A percentile compares a stretch with the other conserved stretches of the same genome.
Evolutionary conservation across 2,888 invertebrate genomes (phyloP).

Genomic region (Arrhopalites spinosus): DNA sequence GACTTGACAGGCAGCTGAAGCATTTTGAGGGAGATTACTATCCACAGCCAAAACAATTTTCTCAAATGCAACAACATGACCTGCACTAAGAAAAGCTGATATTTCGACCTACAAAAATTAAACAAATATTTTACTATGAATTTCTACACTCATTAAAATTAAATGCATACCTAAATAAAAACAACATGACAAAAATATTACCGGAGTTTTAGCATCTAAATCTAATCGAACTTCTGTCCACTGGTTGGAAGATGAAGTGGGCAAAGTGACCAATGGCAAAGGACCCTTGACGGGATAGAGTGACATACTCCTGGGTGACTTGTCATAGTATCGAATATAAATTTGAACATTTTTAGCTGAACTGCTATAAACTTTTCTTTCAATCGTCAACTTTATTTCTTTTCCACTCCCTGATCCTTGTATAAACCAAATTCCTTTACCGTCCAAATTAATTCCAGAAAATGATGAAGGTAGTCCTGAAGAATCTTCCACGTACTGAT

Average conservation of each 20-base stretch:
- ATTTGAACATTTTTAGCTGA: slow-evolving; percentile 26
- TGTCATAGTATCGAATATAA: slow-evolving; percentile 25
- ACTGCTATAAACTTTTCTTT: slow-evolving; percentile 22
- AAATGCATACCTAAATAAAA: neutral
- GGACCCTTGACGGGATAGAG: slow-evolving; percentile 20
- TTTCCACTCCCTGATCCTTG: slow-evolving; percentile 19
- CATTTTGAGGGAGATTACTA: slow-evolving; percentile 5
- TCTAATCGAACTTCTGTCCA: slow-evolving; percentile 30
- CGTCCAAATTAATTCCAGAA: slow-evolving; percentile 11
- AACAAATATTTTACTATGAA: neutral
- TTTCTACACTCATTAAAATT: neutral
- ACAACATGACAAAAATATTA: slow-evolving; percentile 8
- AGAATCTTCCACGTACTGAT: slow-evolving; percentile 6
- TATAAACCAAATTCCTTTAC: slow-evolving; percentile 29
- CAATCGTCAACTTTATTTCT: slow-evolving; percentile 8
- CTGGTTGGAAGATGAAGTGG: neutral
- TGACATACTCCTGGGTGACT: slow-evolving; percentile 13
- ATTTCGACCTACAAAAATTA: slow-evolving; percentile 28
- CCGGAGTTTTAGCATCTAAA: slow-evolving; percentile 13
- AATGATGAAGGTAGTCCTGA: slow-evolving; percentile 11
- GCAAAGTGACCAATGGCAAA: slow-evolving; percentile 12
- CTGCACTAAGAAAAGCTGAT: slow-evolving; percentile 8
- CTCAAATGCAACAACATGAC: slow-evolving; percentile 25
- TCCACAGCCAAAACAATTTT: slow-evolving; percentile 33
- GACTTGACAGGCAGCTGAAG: slow-evolving; percentile 1